A percentile compares a stretch with the other conserved stretches of the same genome.
Evolutionary conservation across 2,888 invertebrate species (phyloP).

Genomic region (Caradrina clavipalpis): DNA sequence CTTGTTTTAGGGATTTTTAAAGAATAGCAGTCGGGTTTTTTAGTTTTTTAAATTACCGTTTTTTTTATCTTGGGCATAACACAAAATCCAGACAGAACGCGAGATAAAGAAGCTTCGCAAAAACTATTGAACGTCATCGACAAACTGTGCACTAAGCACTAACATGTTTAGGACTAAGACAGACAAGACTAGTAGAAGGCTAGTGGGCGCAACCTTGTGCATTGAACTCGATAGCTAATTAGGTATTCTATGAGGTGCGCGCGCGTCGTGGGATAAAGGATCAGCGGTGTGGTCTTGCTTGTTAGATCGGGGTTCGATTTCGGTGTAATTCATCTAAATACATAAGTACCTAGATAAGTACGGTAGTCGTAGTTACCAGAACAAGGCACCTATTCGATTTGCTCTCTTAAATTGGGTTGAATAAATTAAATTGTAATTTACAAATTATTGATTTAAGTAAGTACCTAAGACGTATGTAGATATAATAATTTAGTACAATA

Average conservation of each 20-base stretch:
- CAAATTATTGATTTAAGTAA: no score
- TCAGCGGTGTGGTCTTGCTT: conserved; percentile 63
- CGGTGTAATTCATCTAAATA: conserved; percentile 17
- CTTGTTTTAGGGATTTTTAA: no score
- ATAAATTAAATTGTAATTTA: no score
- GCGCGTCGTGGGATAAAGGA: conserved; percentile 73
- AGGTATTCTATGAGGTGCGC: conserved; percentile 68
- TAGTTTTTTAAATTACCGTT: no score
- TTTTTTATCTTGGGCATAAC: conserved; percentile 31
- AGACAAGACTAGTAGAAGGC: conserved; percentile 47
- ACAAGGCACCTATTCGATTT: not conserved
- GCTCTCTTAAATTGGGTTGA: not conserved
- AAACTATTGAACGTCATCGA: conserved; percentile 22
- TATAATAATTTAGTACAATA: no score
- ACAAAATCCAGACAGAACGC: conserved; percentile 25
- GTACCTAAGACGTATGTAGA: no score
- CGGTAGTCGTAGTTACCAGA: not conserved
- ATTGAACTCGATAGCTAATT: conserved; percentile 73
- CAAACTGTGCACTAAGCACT: conserved; percentile 5
- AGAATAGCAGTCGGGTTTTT: no score
- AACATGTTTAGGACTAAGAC: conserved; percentile 21
- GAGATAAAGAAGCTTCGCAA: conserved; percentile 39
- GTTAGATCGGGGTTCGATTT: conserved; percentile 42
- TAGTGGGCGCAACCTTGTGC: conserved; percentile 63
- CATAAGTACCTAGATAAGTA: not conserved